Conservation (phyloP, 2,888 invertebrate genomes). For the Drosophila siamana region DNA sequence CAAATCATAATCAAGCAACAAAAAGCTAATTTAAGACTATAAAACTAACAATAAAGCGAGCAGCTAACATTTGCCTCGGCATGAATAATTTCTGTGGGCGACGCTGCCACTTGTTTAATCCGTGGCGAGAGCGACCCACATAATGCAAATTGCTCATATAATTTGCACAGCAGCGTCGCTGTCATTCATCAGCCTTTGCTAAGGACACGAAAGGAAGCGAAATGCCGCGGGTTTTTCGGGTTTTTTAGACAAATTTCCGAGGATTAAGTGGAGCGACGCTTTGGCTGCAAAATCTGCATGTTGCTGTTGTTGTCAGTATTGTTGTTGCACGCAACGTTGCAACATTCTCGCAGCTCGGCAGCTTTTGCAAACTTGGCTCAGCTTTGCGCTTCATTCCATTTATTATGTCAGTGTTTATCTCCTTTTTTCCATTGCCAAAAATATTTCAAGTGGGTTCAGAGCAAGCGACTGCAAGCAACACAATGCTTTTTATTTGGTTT, state of each 20-base stretch:
- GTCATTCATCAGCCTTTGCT: slow-evolving; percentile 73
- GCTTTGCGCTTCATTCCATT: slow-evolving; percentile 75
- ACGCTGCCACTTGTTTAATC: slow-evolving; percentile 28
- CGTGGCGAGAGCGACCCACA: slow-evolving; percentile 64
- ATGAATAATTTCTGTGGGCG: slow-evolving; percentile 39
- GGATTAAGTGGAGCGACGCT: slow-evolving; percentile 60
- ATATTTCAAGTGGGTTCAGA: slow-evolving; percentile 76
- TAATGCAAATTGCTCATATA: slow-evolving; percentile 83
- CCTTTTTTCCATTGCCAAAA: slow-evolving; percentile 72
- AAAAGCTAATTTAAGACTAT: slow-evolving; percentile 32
- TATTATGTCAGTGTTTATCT: slow-evolving; percentile 66
- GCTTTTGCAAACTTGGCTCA: slow-evolving; percentile 43
- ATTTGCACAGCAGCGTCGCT: slow-evolving; percentile 73
- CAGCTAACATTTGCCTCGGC: slow-evolving; percentile 27
- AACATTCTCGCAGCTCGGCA: slow-evolving; percentile 58
- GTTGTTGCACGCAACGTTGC: slow-evolving; percentile 45
- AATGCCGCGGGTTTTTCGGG: slow-evolving; percentile 40
- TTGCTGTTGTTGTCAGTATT: slow-evolving; percentile 27
- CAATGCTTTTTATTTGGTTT: slow-evolving; percentile 67
- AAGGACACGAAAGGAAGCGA: slow-evolving; percentile 19
- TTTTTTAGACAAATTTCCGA: slow-evolving; percentile 71
- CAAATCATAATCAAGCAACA: slow-evolving; percentile 34
- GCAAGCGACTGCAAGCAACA: slow-evolving; percentile 25
- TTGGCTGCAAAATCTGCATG: slow-evolving; percentile 27
- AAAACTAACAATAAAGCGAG: slow-evolving; percentile 24